Evolutionary conservation across 1,140 invertebrate genomes (phyloP).

Genomic region (Archegozetes longisetosus): DNA sequence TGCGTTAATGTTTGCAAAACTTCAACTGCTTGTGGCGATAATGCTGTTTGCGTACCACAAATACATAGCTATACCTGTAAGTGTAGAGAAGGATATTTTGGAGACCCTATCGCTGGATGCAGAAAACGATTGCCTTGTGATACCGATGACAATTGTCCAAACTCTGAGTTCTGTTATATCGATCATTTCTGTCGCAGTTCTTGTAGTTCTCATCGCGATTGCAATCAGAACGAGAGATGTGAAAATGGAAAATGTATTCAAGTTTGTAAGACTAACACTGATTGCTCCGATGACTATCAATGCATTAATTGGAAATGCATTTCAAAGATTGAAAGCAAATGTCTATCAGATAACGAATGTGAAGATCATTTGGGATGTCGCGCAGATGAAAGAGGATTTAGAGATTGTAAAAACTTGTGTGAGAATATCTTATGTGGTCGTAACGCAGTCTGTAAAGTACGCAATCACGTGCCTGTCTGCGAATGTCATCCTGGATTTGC

Average conservation of each 20-base stretch:
- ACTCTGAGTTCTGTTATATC: slow-evolving; percentile 23
- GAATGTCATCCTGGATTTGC: slow-evolving; percentile 55
- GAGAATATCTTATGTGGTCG: slow-evolving; percentile 47
- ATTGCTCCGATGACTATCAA: slow-evolving; percentile 20
- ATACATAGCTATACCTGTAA: slow-evolving; percentile 67
- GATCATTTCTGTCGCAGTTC: slow-evolving; percentile 20
- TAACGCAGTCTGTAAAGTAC: slow-evolving; percentile 54
- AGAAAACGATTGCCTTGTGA: slow-evolving; percentile 22
- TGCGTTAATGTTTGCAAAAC: slow-evolving; percentile 20
- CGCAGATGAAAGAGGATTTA: slow-evolving; percentile 60
- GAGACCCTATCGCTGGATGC: slow-evolving; percentile 37
- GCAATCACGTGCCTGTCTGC: slow-evolving; percentile 53
- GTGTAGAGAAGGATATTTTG: slow-evolving; percentile 34
- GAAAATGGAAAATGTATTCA: slow-evolving; percentile 20
- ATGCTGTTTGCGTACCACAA: slow-evolving; percentile 37
- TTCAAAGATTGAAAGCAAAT: slow-evolving; percentile 38
- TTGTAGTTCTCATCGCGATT: slow-evolving; percentile 22
- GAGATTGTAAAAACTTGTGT: slow-evolving; percentile 24
- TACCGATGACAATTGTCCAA: slow-evolving; percentile 23
- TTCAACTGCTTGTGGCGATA: slow-evolving; percentile 30
- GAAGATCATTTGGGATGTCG: slow-evolving; percentile 61
- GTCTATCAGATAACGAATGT: slow-evolving; percentile 50
- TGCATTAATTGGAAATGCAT: slow-evolving; percentile 21
- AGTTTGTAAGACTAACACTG: slow-evolving; percentile 13
- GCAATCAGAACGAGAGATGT: slow-evolving; percentile 21